These are phyloP conservation scores for Silurus aristotelis DNA, from an alignment of 2,797 vertebrate species.

Conservation along the genomic window DNA sequence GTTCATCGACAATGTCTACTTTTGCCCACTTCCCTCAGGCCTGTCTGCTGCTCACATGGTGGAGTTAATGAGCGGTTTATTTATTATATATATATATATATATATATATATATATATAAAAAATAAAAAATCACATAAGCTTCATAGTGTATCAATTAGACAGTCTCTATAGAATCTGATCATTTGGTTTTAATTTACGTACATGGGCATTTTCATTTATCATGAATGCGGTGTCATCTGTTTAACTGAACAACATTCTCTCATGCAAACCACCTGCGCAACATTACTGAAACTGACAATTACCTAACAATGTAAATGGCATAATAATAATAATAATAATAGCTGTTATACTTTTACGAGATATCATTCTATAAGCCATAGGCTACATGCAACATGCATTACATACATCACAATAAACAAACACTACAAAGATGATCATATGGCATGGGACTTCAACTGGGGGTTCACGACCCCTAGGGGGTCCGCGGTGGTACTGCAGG, in stretches of 20 bases:
- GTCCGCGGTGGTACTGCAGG: no score
- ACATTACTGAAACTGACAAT: not conserved
- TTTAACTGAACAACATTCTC: not conserved
- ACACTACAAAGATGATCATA: not conserved
- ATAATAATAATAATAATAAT: not conserved
- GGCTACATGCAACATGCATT: not conserved
- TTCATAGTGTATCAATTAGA: not conserved
- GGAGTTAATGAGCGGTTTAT: not conserved
- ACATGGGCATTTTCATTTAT: not conserved
- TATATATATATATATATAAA: no score
- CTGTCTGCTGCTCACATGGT: conserved; percentile 2
- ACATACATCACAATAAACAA: not conserved
- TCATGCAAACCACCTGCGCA: not conserved
- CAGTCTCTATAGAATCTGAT: not conserved
- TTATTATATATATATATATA: no score
- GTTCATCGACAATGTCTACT: conserved; percentile 32
- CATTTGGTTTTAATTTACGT: not conserved
- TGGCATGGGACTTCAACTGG: no score
- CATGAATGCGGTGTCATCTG: not conserved
- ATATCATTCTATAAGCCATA: not conserved
- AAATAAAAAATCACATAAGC: not conserved
- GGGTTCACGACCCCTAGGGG: no score
- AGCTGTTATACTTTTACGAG: not conserved
- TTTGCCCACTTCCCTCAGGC: conserved; percentile 3
- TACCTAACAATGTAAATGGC: not conserved